Evolutionary conservation across 2,888 invertebrate genomes (phyloP).

Genomic region (Piscicola geometra): DNA sequence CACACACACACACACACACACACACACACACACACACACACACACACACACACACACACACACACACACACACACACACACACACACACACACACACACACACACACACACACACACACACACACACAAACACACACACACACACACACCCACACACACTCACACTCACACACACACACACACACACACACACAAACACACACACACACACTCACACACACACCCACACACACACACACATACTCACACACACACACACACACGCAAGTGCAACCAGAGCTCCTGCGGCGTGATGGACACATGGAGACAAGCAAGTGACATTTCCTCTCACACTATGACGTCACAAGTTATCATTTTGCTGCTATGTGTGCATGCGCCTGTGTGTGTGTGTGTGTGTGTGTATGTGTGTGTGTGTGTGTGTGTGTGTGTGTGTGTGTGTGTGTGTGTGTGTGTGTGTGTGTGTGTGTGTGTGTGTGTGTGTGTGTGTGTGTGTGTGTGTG

Average conservation of each 20-base stretch:
- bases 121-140: too few species aligned
- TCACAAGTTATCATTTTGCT: neutral
- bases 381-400: neutral
- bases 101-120: too few species aligned
- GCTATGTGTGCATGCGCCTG: neutral
- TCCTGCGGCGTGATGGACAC: neutral
- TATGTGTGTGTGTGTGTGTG: neutral
- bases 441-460: too few species aligned
- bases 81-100: neutral
- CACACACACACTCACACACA: neutral
- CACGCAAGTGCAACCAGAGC: too few species aligned
- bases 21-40: too few species aligned
- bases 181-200: neutral
- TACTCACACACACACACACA: neutral
- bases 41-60: too few species aligned
- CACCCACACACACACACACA: neutral
- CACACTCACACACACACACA: too few species aligned
- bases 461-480: too few species aligned
- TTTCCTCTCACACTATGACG: neutral
- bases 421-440: neutral
- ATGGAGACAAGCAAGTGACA: conserved; percentile 3
- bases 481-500: too few species aligned
- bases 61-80: too few species aligned
- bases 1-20: too few species aligned
- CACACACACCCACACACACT: too few species aligned